Conservation (phyloP, 2,888 invertebrate genomes). For the Colletes collaris region DNA sequence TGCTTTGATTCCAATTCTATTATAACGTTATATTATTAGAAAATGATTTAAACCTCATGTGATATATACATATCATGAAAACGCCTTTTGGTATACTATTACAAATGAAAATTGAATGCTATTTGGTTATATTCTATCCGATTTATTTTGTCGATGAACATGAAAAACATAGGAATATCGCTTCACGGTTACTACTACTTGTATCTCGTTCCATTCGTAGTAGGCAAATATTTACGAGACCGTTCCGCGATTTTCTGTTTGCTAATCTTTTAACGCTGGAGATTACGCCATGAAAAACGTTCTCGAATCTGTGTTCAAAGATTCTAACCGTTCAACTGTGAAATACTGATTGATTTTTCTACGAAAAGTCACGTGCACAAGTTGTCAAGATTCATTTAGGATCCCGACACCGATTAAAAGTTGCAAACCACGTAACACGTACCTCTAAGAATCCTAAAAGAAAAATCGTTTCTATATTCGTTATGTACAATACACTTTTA, state of each 20-base stretch:
- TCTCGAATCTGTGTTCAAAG: constrained; percentile 5
- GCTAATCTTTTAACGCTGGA: constrained; percentile 53
- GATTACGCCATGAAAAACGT: constrained; percentile 43
- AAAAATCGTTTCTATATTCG: constrained; percentile 5
- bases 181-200: constrained; percentile 32
- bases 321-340: neutral
- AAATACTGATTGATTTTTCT: constrained; percentile 12
- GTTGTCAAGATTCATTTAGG: neutral
- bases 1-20: neutral
- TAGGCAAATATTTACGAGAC: constrained; percentile 59
- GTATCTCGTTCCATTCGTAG: constrained; percentile 26
- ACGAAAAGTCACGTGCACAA: neutral
- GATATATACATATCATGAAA: constrained; percentile 8
- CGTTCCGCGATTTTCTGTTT: constrained; percentile 59
- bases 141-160: constrained; percentile 31
- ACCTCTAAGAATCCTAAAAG: neutral
- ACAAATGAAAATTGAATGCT: neutral
- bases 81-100: constrained; percentile 8
- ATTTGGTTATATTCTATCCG: neutral
- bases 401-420: neutral
- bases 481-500: constrained; percentile 6
- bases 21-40: neutral
- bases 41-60: constrained; percentile 35
- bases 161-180: constrained; percentile 26
- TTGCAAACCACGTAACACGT: neutral